phyloP scores from a whole-genome alignment of 1,140 invertebrate genomes.

The Leptinotarsa lineolata region DNA sequence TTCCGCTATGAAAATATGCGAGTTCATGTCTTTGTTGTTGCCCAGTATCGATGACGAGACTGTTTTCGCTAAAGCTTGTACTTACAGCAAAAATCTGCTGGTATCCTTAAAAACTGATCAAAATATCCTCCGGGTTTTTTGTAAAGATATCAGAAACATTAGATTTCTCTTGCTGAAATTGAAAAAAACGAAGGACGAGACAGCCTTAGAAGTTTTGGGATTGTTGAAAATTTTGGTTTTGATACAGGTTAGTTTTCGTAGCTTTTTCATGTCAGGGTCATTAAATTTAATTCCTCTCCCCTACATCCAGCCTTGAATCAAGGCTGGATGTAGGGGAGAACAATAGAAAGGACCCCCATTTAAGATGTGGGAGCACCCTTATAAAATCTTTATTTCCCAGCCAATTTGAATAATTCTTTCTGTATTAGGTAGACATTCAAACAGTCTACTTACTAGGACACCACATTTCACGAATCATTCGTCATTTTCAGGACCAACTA shows the following conservation, averaged over 20 bases:
- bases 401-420: no score
- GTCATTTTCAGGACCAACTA: no score
- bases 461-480: no score
- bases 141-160: conserved; percentile 12
- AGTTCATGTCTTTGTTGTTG: conserved; percentile 18
- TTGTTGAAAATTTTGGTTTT: conserved; percentile 20
- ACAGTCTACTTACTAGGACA: no score
- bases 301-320: no score
- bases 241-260: conserved; percentile 6
- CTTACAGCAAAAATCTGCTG: conserved; percentile 18
- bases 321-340: no score
- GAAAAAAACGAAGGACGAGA: conserved; percentile 6
- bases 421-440: no score
- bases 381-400: no score
- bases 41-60: conserved; percentile 2
- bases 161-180: background rate
- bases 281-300: background rate
- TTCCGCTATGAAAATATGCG: background rate
- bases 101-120: conserved; percentile 1
- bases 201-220: conserved; percentile 4
- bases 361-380: no score
- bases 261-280: background rate
- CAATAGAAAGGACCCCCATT: no score
- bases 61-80: conserved; percentile 1
- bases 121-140: conserved; percentile 12